Evolutionary conservation across 1,140 invertebrate species (phyloP).

Genomic region (Pinna nobilis): DNA sequence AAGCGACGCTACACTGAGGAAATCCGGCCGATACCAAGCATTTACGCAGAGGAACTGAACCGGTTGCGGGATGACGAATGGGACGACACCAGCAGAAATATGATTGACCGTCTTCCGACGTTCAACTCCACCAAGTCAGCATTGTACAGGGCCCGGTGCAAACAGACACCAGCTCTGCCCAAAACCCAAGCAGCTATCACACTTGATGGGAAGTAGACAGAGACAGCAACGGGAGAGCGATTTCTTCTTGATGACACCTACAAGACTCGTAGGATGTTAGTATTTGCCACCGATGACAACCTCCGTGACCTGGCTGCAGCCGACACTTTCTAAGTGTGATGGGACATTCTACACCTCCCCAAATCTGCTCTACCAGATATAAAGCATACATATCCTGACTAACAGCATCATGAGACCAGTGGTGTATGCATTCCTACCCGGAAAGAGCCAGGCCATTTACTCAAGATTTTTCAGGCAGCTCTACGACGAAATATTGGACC

Average conservation of each 20-base stretch:
- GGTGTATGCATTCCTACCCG: not conserved
- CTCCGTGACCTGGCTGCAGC: not conserved
- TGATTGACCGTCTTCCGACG: not conserved
- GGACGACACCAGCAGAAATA: constrained; percentile 13
- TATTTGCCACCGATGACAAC: constrained; percentile 16
- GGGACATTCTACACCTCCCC: constrained; percentile 26
- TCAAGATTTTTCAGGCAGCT: not conserved
- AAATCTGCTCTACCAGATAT: constrained; percentile 20
- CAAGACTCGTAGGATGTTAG: constrained; percentile 3
- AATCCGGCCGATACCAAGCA: not conserved
- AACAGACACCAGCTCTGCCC: constrained; percentile 5
- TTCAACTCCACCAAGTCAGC: constrained; percentile 18
- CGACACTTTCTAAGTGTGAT: constrained; percentile 1
- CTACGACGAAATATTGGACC: not conserved
- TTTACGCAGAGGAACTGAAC: constrained; percentile 5
- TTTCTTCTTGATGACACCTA: constrained; percentile 15
- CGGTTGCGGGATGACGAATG: constrained; percentile 11
- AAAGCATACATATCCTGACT: constrained; percentile 1
- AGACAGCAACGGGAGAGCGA: constrained; percentile 5
- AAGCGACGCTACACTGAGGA: not conserved
- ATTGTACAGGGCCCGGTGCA: constrained; percentile 18
- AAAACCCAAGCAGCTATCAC: not conserved
- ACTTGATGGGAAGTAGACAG: not conserved
- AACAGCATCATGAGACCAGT: not conserved
- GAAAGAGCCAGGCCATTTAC: not conserved